Conservation (phyloP, 2,113 vertebrate genomes). For the Engystomops pustulosus region DNA sequence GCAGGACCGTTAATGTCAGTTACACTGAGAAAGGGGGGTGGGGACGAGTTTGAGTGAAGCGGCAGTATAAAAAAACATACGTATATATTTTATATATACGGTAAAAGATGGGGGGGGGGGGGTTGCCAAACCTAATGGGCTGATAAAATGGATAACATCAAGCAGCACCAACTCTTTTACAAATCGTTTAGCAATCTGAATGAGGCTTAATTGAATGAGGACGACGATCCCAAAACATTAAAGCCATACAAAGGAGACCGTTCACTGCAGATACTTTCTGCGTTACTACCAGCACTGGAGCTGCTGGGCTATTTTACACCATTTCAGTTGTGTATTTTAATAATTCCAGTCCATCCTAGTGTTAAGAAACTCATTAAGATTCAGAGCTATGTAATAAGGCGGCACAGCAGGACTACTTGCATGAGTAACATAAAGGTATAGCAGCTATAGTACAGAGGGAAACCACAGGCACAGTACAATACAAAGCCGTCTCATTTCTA, state of each 20-base stretch:
- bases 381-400: constrained; percentile 58
- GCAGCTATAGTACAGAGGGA: constrained; percentile 21
- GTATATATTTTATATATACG: too few relatives aligned
- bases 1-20: too few relatives aligned
- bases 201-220: constrained; percentile 69
- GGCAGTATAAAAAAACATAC: too few relatives aligned
- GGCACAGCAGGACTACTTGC: constrained; percentile 5
- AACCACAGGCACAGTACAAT: constrained; percentile 50
- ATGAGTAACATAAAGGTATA: constrained; percentile 31
- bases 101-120: too few relatives aligned
- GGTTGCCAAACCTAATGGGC: constrained; percentile 69
- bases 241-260: background rate
- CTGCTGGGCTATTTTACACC: background rate
- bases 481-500: constrained; percentile 55
- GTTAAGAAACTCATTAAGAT: constrained; percentile 62
- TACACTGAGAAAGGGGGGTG: too few relatives aligned
- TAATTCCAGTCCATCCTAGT: background rate
- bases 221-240: constrained; percentile 62
- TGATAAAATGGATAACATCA: constrained; percentile 75
- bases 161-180: constrained; percentile 68
- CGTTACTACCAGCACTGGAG: background rate
- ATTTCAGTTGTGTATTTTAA: background rate
- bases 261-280: too few relatives aligned
- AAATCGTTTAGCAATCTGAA: constrained; percentile 72
- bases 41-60: too few relatives aligned